These are phyloP conservation scores for Xanthorhoe spadicearia DNA, from an alignment of 2,888 invertebrate species.

Conservation along the genomic window DNA sequence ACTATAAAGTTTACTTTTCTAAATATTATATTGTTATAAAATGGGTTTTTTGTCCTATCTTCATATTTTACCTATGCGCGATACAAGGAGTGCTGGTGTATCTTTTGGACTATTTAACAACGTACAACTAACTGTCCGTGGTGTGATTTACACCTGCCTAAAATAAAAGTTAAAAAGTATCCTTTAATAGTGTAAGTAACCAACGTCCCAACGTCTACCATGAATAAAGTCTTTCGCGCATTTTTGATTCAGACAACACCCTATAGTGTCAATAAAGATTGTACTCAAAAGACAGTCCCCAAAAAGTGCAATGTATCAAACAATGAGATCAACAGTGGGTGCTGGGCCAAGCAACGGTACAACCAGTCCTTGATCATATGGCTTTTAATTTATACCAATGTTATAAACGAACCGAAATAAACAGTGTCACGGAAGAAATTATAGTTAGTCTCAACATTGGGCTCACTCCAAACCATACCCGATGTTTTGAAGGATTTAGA, in stretches of 20 bases:
- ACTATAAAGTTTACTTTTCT: too few species aligned
- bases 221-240: too few species aligned
- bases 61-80: too few species aligned
- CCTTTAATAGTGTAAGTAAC: too few species aligned
- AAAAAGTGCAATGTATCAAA: conserved; percentile 77
- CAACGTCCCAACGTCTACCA: too few species aligned
- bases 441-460: background rate
- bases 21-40: too few species aligned
- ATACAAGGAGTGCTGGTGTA: too few species aligned
- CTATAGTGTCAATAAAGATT: conserved; percentile 61
- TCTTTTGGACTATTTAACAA: too few species aligned
- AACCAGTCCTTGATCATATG: conserved; percentile 65
- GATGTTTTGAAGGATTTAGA: background rate
- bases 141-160: too few species aligned
- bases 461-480: background rate
- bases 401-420: conserved; percentile 46
- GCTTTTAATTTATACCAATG: conserved; percentile 58
- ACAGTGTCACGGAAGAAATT: conserved; percentile 10
- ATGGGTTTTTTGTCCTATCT: too few species aligned
- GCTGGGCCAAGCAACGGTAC: conserved; percentile 77
- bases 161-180: too few species aligned
- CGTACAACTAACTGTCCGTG: too few species aligned
- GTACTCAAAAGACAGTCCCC: conserved; percentile 60
- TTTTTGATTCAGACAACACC: conserved; percentile 42
- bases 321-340: conserved; percentile 69